Evolutionary conservation across 2,113 vertebrate genomes (phyloP), one percentile per base, ranked within the genome.

Genomic region (Poicephalus meyeri): DNA sequence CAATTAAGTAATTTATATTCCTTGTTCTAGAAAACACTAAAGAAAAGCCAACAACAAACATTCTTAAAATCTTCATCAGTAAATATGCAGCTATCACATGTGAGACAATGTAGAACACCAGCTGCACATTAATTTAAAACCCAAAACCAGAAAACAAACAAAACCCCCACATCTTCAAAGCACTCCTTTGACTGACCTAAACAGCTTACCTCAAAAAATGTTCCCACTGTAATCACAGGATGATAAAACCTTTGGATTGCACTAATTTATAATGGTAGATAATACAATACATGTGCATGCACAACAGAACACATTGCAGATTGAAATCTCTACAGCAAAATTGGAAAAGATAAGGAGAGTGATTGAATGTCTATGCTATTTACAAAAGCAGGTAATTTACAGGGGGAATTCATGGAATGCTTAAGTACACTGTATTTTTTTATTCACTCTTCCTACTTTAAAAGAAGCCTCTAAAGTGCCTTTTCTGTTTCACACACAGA

Each of bases 241-340:
- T 42, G 70, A 76, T 23, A 86, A 91, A 88, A 74, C 35, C 60
- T 82, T 74, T 50, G 29, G 24, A 77, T 74, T 88, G 25, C 26
- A 33, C 46, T 91, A 28, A 66, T 73, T 93, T 91, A 44, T 74
- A 91, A 60, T 25, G 16, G 58, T 9, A 89, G 49, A 73, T 76
- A 56, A 56, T 10, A 91, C 13, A 73, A 37, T 35, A 47, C 29
- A 77, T 9, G 39, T 66, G 63, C 74, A 74, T 4, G 41, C 58
- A 86, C 33, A 81, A 91, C 55, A 66, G 68, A 94, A 66, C 39
- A 76, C 16, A 39, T 6, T 37, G 33, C 14, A 84, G 79, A 94
- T 96, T 86, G 90, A 88, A 95, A 94, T 96, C 93, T 95, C 86
- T 61, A 71, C 64, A 88, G 64, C n/a, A 86, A 73, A 95, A 95